Percentiles rank a stretch among this genome's conserved stretches.
These are phyloP conservation scores for Cyrtodaria siliqua DNA, from an alignment of 2,888 invertebrate species.

Conservation along the genomic window DNA sequence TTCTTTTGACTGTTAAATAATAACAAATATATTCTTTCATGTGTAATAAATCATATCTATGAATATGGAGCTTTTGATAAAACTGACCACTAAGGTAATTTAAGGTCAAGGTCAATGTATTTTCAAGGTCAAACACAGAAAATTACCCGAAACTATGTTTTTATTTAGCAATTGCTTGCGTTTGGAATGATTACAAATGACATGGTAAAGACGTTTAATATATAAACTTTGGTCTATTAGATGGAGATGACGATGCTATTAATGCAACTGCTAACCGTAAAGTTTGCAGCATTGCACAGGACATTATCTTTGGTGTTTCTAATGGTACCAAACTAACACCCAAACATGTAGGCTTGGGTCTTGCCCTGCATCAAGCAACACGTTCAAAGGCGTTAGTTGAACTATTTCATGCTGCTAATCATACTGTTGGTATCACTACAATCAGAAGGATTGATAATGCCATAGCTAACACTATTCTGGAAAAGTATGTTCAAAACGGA, in stretches of 20 bases:
- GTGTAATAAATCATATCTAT: too few relatives aligned
- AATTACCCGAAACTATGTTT: too few relatives aligned
- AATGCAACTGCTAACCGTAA: conserved; percentile 2
- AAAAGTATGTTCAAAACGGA: conserved; percentile 17
- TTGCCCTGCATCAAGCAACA: conserved; percentile 36
- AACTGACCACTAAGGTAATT: conserved; percentile 6
- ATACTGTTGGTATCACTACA: conserved; percentile 10
- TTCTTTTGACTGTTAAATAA: too few relatives aligned
- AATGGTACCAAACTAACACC: conserved; percentile 31
- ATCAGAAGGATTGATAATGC: conserved; percentile 29
- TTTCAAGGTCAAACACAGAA: conserved; percentile 6
- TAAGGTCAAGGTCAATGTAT: too few relatives aligned
- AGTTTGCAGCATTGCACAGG: conserved; percentile 32
- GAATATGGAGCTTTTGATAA: conserved; percentile 12
- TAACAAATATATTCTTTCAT: too few relatives aligned
- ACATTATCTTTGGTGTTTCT: conserved; percentile 27
- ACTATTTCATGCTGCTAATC: conserved; percentile 29
- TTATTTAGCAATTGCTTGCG: too few relatives aligned
- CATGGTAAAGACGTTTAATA: too few relatives aligned
- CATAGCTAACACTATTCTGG: conserved; percentile 32
- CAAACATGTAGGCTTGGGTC: conserved; percentile 31
- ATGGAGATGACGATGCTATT: background rate
- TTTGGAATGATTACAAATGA: too few relatives aligned
- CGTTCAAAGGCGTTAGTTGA: conserved; percentile 25
- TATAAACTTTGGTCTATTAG: background rate